Evolutionary conservation across 2,888 invertebrate species (phyloP), one percentile per base, ranked within the genome.

Genomic region (Diarsia dahlii): DNA sequence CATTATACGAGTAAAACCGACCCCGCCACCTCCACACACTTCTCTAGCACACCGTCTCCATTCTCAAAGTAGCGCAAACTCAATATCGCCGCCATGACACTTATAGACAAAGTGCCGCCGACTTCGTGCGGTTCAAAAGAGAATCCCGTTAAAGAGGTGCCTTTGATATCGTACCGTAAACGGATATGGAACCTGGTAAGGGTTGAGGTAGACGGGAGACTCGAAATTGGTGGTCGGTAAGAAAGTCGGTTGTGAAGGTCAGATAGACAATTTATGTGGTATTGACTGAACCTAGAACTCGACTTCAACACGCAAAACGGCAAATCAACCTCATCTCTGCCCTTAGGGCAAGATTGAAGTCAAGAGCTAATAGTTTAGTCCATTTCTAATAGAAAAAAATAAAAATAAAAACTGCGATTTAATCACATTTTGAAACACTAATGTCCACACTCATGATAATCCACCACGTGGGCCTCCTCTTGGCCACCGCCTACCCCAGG

Each of bases 41-140:
- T 18, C 12, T 23, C 39, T 46, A 13, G 13, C 50, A 52, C 12
- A n/a, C 23, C 39, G 54, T 64, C 39, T 72, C 63, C 28, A 63
- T 74, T 64, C 48, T 45, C 71, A 54, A 81, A 86, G 72, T 78
- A 74, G 70, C 70, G 72, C 80, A 78, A 80, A 84, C 87, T 82
- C 80, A 74, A 86, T 86, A 84, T 80, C 39, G 75, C 76, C 58
- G 72, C 72, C 66, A 68, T 73, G 86, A 85, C 80, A 84, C 76
- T 82, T 71, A 74, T 71, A 80, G 78, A 86, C 84, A 71, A 80
- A 76, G 82, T 86, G 71, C 18, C 34, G 5, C 48, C 56, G 52
- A 80, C 70, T 76, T 48, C 58, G 34, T 73, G 34, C 20, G 72
- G 62, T 75, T 75, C 45, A 82, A 71, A 76, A 80, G 84, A 71